Base-by-base conservation (phyloP, 2,797 vertebrate species). In the Aselliscus stoliczkanus region DNA sequence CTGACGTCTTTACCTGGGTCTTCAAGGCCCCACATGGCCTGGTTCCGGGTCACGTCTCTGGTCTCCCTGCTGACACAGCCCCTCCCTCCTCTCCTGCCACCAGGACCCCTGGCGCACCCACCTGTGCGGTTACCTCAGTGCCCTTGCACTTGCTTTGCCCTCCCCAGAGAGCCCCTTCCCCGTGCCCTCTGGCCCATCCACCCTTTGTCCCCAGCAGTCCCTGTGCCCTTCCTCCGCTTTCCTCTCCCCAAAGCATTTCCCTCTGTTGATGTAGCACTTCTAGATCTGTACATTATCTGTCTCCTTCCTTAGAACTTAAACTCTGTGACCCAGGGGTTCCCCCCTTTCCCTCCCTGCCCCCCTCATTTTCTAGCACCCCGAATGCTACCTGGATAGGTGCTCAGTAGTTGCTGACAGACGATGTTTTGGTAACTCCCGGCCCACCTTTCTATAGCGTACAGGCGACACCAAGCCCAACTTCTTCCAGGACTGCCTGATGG, bases 401-500 rank as follows among this genome's bases (percentile, higher is more conserved):
- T 15, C 37, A 9, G 7, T 5, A 0, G 25, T 14, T 17, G 42
- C 1, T 0, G 23, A 15, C 62, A 15, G 9, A 8, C 0, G 8
- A 1, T 0, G 1, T 2, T 12, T 11, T 5, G 4, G 42, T 90
- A 23, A 96, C 88, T 69, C 31, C 6, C 0, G 54, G 23, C 12
- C 50, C 67, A 8, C 85, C 42, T 65, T 18, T 82, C 82, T 11
- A 0, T 42, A 98, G 98, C 97, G 98, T 2, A 98, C 98, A 0
- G 98, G 98, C 0, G 98, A 98, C 93, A 97, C 91, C 1, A 98
- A 98, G 93, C 98, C 98, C 69, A 98, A 76, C 97, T 98, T 98
- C 97, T 98, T 98, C 98, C 98, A 98, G 96, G 98, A 98, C 60
- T 99, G 98, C 93, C 86, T 98, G 42, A 98, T 98, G 98, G 98